Base-by-base conservation (phyloP, 2,797 vertebrate species). In the Simalia tracyae region DNA sequence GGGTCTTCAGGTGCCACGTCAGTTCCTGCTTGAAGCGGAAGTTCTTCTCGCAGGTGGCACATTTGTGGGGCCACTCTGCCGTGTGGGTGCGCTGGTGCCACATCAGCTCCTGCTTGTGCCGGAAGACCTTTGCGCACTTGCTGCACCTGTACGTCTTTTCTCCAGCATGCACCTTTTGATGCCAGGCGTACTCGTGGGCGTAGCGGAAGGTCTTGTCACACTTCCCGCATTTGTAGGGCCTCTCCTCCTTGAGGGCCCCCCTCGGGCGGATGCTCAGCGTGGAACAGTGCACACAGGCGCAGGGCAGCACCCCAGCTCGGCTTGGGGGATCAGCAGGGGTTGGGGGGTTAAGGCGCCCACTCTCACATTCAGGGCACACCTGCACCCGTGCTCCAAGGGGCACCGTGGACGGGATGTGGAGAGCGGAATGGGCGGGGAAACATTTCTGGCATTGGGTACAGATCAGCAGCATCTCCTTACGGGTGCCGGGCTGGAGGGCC, bases 21-120 rank as follows among this genome's bases (percentile, higher is more conserved):
- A 96, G 64, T 57, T 96, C 96, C 4, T 95, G 95, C 54, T 95
- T 96, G 89, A 95, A 95, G 87, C 95, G 96, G 88, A 96, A 96
- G 17, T 92, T 93, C 92, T 96, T 96, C 42, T 90, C 86, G 22
- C 96, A 96, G n/a, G 94, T 61, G 68, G 91, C 88, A 11, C 96
- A 96, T 24, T 92, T 94, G 19, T 94, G 94, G 10, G 96, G 96
- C 63, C 96, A 96, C 88, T 96, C 96, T 0, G 96, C 95, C 0
- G 93, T 94, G 90, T 96, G 93, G 12, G 88, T 57, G 26, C 93
- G 50, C 68, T 93, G 93, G 90, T 93, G 93, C 93, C 93, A 93
- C 50, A 28, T 90, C 50, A 87, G 85, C 72, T 93, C 90, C 54
- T 93, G 93, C 68, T 90, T 84, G 93, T 60, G 85, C 26, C 88